Evolutionary conservation across 2,113 vertebrate species (phyloP).

Genomic region (Mormoops blainvillei): DNA sequence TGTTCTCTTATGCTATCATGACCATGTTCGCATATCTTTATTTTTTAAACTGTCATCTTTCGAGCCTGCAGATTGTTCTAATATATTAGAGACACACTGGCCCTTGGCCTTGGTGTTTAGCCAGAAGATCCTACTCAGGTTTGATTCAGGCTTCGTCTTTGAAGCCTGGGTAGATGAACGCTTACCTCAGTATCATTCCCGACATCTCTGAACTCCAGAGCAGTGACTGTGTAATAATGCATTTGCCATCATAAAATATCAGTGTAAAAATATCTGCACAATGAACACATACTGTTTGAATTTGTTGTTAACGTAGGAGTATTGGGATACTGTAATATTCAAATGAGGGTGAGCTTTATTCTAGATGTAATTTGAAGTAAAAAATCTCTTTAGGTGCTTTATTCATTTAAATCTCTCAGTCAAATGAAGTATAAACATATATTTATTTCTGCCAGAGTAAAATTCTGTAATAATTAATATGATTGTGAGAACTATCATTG

Average conservation of each 20-base stretch:
- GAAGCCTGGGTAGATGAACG: neutral
- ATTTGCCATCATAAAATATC: neutral
- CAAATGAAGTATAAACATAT: neutral
- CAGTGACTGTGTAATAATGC: neutral
- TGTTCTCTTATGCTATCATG: neutral
- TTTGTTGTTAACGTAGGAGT: neutral
- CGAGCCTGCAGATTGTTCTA: neutral
- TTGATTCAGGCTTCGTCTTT: neutral
- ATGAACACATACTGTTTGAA: neutral
- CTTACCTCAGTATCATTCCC: neutral
- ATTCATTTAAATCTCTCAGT: neutral
- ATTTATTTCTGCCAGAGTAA: neutral
- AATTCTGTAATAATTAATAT: neutral
- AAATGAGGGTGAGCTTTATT: neutral
- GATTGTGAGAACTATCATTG: neutral
- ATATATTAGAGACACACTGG: neutral
- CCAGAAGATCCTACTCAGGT: neutral
- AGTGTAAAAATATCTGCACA: neutral
- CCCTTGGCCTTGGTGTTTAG: neutral
- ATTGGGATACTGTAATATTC: neutral
- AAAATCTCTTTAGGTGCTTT: slow-evolving; percentile 5
- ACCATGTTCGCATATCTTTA: neutral
- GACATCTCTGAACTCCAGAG: neutral
- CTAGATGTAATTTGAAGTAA: neutral
- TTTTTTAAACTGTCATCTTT: neutral